Base-by-base conservation (phyloP, 2,888 invertebrate species). In the Agrochola litura region DNA sequence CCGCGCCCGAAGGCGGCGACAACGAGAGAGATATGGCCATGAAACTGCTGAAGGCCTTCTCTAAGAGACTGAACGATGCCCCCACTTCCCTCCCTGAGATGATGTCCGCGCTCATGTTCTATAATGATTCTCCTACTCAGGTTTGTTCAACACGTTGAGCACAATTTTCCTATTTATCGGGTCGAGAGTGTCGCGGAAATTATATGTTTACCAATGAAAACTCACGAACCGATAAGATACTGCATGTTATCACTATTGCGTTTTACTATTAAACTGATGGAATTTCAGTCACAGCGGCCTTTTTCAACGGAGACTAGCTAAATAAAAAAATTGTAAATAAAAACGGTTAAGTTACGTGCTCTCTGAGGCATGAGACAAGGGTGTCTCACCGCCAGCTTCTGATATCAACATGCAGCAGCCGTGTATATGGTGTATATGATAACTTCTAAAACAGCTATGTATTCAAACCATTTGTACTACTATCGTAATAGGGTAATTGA, bases 81-180 rank as follows among this genome's bases (percentile, higher is more conserved):
- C 98, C 99, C 0, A 96, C 97, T 4, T 97, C 98, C 5, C 92
- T 98, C 69, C 98, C 99, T 0, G 98, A 98, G 93, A 98, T 99
- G 98, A 97, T 97, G 83, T 97, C 98, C 0, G 98, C 98, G 0
- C 96, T 98, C 43, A 97, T 98, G 95, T 97, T 98, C 84, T 97
- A 97, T 89, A 97, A 97, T 80, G 97, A 98, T 88, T 97, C 97
- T 2, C 97, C 98, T 16, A 98, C 98, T n/a, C 98, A 98, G 97
- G 98, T 98, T 85, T n/a, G 83, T 81, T 71, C 12, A 1, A 25
- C 9, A 49, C 14, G 22, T 14, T 49, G 5, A 70, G 4, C 22
- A 9, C 4, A 65, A 30, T 30, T 22, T 66, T 49, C 12, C 12
- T 30, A 49, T 30, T 19, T 25, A 43, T 65, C 16, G n/a, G 56